Percentiles rank a stretch among this genome's conserved stretches.
These are phyloP conservation scores for Halocaridina rubra DNA, from an alignment of 2,888 invertebrate genomes.

Conservation along the genomic window DNA sequence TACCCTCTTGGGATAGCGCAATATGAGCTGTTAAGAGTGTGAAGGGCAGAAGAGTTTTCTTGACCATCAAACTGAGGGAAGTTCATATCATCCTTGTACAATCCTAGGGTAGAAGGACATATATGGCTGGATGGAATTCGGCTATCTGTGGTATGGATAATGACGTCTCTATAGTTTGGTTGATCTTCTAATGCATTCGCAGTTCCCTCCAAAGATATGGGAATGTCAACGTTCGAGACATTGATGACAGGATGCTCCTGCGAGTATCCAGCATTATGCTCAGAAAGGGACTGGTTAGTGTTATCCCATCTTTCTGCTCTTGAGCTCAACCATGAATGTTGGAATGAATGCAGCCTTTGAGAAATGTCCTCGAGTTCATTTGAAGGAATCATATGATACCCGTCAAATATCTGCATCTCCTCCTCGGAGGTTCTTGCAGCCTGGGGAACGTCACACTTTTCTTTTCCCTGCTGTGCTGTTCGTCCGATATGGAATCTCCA, in stretches of 20 bases:
- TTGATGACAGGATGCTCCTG: constrained; percentile 28
- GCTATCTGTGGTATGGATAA: constrained; percentile 10
- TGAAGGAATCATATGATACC: constrained; percentile 43
- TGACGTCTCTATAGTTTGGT: constrained; percentile 24
- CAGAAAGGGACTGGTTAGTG: background rate
- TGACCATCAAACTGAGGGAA: background rate
- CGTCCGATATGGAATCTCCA: constrained; percentile 22
- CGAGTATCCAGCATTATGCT: background rate
- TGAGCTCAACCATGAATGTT: background rate
- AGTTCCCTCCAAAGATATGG: constrained; percentile 35
- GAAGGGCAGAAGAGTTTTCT: constrained; percentile 2
- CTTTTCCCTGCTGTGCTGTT: background rate
- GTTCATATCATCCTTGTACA: background rate
- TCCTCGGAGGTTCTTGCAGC: constrained; percentile 17
- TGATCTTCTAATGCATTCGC: constrained; percentile 28
- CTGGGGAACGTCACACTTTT: constrained; percentile 14
- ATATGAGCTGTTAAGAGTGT: constrained; percentile 28
- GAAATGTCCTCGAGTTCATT: constrained; percentile 24
- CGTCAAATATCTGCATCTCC: constrained; percentile 22
- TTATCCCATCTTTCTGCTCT: background rate
- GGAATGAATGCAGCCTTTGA: background rate
- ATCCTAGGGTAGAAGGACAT: too few species aligned
- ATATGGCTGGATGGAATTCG: too few species aligned
- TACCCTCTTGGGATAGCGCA: constrained; percentile 40
- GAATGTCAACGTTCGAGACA: constrained; percentile 60